Conservation (phyloP, 2,797 vertebrate genomes). For the Eutrigla gurnardus region DNA sequence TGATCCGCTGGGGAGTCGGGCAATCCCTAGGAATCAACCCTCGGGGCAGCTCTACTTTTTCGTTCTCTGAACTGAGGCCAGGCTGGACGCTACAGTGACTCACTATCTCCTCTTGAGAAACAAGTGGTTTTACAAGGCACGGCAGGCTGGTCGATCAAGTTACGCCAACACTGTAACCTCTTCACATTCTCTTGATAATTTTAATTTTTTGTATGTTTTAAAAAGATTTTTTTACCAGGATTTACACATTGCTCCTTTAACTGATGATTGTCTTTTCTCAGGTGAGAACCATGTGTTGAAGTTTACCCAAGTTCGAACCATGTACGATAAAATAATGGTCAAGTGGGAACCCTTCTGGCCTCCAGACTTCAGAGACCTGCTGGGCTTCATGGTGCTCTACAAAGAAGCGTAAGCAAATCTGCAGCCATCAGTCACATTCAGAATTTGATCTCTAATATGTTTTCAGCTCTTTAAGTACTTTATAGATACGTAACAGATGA, state of each 20-base stretch:
- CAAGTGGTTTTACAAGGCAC: background rate
- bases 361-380: constrained; percentile 93
- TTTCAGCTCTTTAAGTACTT: constrained; percentile 24
- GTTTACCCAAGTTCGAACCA: constrained; percentile 89
- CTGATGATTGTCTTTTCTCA: constrained; percentile 61
- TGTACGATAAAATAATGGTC: constrained; percentile 92
- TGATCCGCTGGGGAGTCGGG: too few species aligned
- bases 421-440: background rate
- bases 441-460: constrained; percentile 12
- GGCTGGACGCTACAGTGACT: background rate
- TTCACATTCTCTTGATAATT: background rate
- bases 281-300: constrained; percentile 92
- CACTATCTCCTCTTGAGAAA: background rate
- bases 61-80: too few species aligned
- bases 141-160: background rate
- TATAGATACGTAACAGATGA: constrained; percentile 1
- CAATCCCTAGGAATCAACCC: too few species aligned
- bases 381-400: constrained; percentile 98
- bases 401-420: constrained; percentile 95
- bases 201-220: background rate
- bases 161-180: background rate
- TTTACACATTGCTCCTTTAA: background rate
- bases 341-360: constrained; percentile 97
- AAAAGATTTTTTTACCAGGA: background rate
- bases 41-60: too few species aligned